Base-by-base conservation (phyloP, 2,797 vertebrate genomes). In the Emys orbicularis region DNA sequence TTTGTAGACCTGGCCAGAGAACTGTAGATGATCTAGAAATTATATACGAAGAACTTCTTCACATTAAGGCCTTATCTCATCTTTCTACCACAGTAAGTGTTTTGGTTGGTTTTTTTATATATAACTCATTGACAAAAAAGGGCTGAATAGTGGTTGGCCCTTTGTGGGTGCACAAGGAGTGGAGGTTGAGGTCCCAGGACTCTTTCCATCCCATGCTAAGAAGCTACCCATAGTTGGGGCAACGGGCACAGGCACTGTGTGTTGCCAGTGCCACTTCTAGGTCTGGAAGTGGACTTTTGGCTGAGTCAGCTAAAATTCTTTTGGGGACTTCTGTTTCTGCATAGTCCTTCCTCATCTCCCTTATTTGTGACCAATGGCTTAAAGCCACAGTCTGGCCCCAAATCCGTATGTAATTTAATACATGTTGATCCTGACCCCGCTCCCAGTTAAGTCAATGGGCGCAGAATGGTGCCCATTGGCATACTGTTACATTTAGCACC, bases 31-130 rank as follows among this genome's bases (percentile, higher is more conserved):
- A 99, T 96, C 98, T 99, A 90, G 99, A 99, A 98, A 99, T 99
- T 87, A 99, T 99, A 98, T 99, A 99, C 95, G 99, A 99, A 96
- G 99, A 99, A 97, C 98, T 99, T 95, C 99, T 99, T 84, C 99
- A 99, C 96, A 99, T 99, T 96, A 99, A 99, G 96, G 99, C 99
- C 92, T 99, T 99, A 97, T 99, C 99, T 95, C 99, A 99, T 96
- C 99, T 99, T 79, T 99, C 99, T 93, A 99, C 99, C 86, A 99
- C 99, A 92, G 99, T 99, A 98, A 99, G 98, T 97, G 85, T 93
- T 95, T 87, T 61, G 29, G 29, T 61, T 31, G 12, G 1, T 3
- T 15, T 61, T 86, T 49, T 16, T 84, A 81, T 59, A 2, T 19
- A 68, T 57, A 68, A 50, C 12, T 94, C 9, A 61, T 72, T 34